Base-by-base conservation (phyloP, 2,888 invertebrate species). In the Augiades crinisus region DNA sequence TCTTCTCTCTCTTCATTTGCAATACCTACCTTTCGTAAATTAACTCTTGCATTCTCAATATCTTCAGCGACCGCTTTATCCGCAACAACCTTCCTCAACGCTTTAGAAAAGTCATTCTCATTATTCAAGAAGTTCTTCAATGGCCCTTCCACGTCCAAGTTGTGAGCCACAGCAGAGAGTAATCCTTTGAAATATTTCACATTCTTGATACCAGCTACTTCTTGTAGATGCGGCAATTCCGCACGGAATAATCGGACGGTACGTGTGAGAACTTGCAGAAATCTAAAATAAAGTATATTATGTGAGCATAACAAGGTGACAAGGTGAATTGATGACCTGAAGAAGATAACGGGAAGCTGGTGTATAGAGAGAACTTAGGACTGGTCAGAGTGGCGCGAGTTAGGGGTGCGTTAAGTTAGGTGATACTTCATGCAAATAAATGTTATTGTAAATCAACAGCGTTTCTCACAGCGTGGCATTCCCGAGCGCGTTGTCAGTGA, bases 401-500 rank as follows among this genome's bases (percentile, higher is more conserved):
- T n/a, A n/a, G n/a, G n/a, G n/a, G n/a, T n/a, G n/a, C n/a, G n/a
- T n/a, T n/a, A n/a, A n/a, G n/a, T n/a, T n/a, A n/a, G n/a, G n/a
- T n/a, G n/a, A n/a, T n/a, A n/a, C n/a, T n/a, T n/a, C n/a, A n/a
- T n/a, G n/a, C n/a, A n/a, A n/a, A n/a, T n/a, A n/a, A n/a, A n/a
- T n/a, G n/a, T n/a, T n/a, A n/a, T n/a, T n/a, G n/a, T n/a, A n/a
- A n/a, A 5, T 5, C 8, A 22, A 22, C 13, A 24, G n/a, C n/a
- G n/a, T n/a, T n/a, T 75, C 83, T 82, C 55, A 90, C 90, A 89
- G 57, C 1, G 88, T 73, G 14, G 72, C 75, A 55, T 84, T 78
- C 3, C 85, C 86, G 3, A 87, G 66, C 0, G 58, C 70, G 33
- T 84, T 85, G 12, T 61, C 67, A 0, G 75, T 70, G 0, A 82